These are phyloP conservation scores for Apamea anceps DNA, from an alignment of 2,888 invertebrate species.

Conservation along the genomic window DNA sequence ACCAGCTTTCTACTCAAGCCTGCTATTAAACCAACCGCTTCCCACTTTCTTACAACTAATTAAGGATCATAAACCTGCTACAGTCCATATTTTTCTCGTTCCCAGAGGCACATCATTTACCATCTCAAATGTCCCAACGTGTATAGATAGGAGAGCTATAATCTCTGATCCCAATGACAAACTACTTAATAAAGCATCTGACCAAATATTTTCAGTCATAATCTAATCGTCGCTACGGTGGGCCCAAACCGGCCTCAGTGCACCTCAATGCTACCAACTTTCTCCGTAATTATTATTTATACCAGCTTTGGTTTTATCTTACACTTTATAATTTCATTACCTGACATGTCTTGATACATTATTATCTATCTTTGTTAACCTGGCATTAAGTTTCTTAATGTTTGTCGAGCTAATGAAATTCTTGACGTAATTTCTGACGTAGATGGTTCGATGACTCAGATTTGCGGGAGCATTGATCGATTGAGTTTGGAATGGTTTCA, in stretches of 20 bases:
- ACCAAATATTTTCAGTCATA: slow-evolving; percentile 81
- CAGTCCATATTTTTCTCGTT: slow-evolving; percentile 45
- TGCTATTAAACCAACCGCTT: slow-evolving; percentile 49
- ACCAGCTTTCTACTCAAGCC: slow-evolving; percentile 51
- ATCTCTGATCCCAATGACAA: slow-evolving; percentile 69
- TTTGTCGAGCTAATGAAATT: slow-evolving; percentile 32
- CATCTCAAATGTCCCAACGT: slow-evolving; percentile 60
- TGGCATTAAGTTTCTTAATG: slow-evolving; percentile 48
- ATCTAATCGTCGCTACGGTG: slow-evolving; percentile 74
- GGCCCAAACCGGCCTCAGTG: slow-evolving; percentile 66
- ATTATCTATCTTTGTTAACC: slow-evolving; percentile 66
- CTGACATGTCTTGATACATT: slow-evolving; percentile 69
- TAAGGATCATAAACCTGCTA: slow-evolving; percentile 55
- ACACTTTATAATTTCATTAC: slow-evolving; percentile 76
- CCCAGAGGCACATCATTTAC: slow-evolving; percentile 49
- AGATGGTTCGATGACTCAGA: slow-evolving; percentile 30
- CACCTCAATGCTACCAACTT: slow-evolving; percentile 81
- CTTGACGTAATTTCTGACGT: slow-evolving; percentile 30
- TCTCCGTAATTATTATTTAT: slow-evolving; percentile 89
- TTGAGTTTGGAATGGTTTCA: slow-evolving; percentile 35
- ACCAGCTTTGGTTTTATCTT: slow-evolving; percentile 78
- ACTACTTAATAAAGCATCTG: slow-evolving; percentile 72
- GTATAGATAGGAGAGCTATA: slow-evolving; percentile 52
- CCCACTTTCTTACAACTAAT: slow-evolving; percentile 60
- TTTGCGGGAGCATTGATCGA: slow-evolving; percentile 44